Evolutionary conservation across 2,797 vertebrate genomes (phyloP).

Genomic region (Tapirus indicus): DNA sequence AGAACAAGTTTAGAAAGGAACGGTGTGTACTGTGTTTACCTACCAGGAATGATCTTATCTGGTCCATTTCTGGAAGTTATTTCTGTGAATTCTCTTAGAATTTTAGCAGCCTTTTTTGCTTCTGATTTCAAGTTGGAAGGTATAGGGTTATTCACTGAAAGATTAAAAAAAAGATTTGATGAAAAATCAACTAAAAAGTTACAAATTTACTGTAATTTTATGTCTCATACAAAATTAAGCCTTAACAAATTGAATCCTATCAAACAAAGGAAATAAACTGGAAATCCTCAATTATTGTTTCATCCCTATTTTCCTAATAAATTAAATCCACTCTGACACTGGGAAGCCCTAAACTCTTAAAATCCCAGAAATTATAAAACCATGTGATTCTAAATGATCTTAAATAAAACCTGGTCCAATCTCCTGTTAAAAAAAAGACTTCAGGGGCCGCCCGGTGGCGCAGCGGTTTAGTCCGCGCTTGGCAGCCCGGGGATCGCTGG

Average conservation of each 20-base stretch:
- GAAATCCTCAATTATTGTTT: background rate
- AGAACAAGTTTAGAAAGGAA: background rate
- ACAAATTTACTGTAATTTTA: background rate
- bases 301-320: background rate
- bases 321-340: background rate
- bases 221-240: background rate
- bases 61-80: conserved; percentile 95
- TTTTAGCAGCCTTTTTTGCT: conserved; percentile 97
- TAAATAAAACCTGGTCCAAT: background rate
- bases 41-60: conserved; percentile 98
- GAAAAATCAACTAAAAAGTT: background rate
- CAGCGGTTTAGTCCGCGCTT: no score
- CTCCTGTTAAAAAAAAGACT: no score
- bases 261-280: background rate
- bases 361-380: background rate
- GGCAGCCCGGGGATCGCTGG: no score
- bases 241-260: background rate
- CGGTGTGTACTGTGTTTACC: conserved; percentile 57
- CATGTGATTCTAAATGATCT: background rate
- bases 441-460: no score
- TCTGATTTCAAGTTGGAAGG: conserved; percentile 96
- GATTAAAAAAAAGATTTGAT: conserved; percentile 53
- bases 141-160: conserved; percentile 95
- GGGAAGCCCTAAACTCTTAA: background rate
- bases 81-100: conserved; percentile 97